phyloP scores from a whole-genome alignment of 2,888 invertebrate genomes.

The Drosophila putrida region DNA sequence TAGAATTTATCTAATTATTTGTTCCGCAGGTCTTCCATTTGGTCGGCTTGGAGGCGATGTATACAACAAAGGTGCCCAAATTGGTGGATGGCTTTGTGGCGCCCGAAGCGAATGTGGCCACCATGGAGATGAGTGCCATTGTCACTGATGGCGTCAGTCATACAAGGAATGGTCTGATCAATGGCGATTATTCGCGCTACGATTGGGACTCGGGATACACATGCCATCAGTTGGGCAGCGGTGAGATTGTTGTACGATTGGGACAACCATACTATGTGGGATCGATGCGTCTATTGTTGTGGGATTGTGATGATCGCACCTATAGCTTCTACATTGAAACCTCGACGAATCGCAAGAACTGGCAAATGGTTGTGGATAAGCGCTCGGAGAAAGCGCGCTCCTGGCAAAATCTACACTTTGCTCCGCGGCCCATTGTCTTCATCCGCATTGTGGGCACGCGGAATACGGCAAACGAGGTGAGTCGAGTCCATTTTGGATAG shows the following conservation, averaged over 20 bases:
- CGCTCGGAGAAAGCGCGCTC: conserved; percentile 94
- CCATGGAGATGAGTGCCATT: conserved; percentile 94
- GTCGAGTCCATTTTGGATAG: conserved; percentile 1
- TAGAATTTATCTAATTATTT: too few species aligned
- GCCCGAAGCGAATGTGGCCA: conserved; percentile 96
- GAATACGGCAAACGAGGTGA: conserved; percentile 98
- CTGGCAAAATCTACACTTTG: conserved; percentile 97
- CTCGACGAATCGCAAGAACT: conserved; percentile 95
- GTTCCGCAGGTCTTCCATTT: conserved; percentile 91
- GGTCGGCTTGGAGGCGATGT: conserved; percentile 96
- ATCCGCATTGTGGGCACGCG: conserved; percentile 98
- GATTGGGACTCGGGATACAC: conserved; percentile 99
- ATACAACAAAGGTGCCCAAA: conserved; percentile 91
- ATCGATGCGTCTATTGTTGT: conserved; percentile 95
- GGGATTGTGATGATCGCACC: conserved; percentile 98
- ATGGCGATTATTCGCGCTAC: conserved; percentile 97
- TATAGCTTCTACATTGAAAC: conserved; percentile 99
- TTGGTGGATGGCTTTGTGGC: conserved; percentile 91
- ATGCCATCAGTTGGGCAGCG: conserved; percentile 97
- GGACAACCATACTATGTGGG: conserved; percentile 97
- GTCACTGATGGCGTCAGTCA: conserved; percentile 98
- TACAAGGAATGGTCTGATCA: conserved; percentile 96
- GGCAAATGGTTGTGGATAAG: conserved; percentile 96
- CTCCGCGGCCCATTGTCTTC: conserved; percentile 94
- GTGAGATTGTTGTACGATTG: conserved; percentile 97